Conservation (phyloP, 2,113 vertebrate species). For the Illadopsis cleaveri region DNA sequence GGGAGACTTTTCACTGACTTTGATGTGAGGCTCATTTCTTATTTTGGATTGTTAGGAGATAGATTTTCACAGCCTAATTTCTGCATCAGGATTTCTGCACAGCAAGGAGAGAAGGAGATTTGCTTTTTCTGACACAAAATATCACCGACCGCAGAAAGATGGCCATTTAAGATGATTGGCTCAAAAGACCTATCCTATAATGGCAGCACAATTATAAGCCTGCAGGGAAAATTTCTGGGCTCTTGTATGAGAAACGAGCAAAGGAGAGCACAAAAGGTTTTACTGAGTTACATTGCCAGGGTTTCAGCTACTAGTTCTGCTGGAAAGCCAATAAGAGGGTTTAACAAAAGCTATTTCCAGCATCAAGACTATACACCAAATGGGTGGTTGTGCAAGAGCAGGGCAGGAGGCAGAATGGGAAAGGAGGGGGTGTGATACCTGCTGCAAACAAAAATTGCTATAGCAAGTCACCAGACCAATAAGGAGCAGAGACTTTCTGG, state of each 20-base stretch:
- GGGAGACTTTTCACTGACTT: neutral
- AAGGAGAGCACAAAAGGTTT: constrained; percentile 49
- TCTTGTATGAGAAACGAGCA: constrained; percentile 20
- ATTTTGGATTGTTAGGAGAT: neutral
- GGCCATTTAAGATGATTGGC: constrained; percentile 33
- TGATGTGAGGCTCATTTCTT: neutral
- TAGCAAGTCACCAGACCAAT: neutral
- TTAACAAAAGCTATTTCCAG: constrained; percentile 32
- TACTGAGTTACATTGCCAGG: constrained; percentile 3
- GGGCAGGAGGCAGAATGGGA: neutral
- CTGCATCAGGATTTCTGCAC: neutral
- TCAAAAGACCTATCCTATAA: constrained; percentile 34
- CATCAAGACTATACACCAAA: neutral
- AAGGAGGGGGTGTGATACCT: neutral
- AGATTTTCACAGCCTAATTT: constrained; percentile 13
- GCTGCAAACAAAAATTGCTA: neutral
- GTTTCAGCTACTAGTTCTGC: constrained; percentile 35
- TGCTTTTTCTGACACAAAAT: constrained; percentile 19
- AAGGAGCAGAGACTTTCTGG: neutral
- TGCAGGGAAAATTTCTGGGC: constrained; percentile 49
- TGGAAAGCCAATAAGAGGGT: neutral
- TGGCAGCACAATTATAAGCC: constrained; percentile 52
- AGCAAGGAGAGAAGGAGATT: constrained; percentile 7
- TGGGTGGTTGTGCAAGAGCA: neutral
- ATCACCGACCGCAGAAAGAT: neutral